Conservation (phyloP, 2,888 invertebrate genomes). For the Drosophila multiciliata region DNA sequence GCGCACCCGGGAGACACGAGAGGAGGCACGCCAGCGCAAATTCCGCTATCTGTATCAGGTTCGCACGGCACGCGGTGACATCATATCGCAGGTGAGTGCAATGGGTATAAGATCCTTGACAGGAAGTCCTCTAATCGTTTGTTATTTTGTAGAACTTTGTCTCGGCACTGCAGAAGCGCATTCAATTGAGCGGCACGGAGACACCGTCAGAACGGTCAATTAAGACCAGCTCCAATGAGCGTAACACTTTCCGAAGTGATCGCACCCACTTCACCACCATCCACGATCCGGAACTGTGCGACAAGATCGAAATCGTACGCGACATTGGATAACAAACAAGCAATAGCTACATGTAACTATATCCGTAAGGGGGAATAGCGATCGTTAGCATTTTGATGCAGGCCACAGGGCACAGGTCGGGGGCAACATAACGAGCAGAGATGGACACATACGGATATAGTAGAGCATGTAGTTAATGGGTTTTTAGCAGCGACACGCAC, state of each 20-base stretch:
- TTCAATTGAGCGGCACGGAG: constrained; percentile 87
- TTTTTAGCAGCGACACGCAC: constrained; percentile 13
- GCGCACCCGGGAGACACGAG: constrained; percentile 90
- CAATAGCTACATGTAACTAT: constrained; percentile 83
- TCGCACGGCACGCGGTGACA: constrained; percentile 94
- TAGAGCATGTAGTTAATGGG: constrained; percentile 49
- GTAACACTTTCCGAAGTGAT: constrained; percentile 91
- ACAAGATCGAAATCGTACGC: constrained; percentile 85
- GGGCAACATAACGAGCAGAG: constrained; percentile 30
- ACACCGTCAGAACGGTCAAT: constrained; percentile 86
- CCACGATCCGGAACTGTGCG: constrained; percentile 87
- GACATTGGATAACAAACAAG: constrained; percentile 85
- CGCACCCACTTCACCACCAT: constrained; percentile 90
- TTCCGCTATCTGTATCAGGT: constrained; percentile 95
- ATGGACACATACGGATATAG: constrained; percentile 27
- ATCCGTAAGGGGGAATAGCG: constrained; percentile 67
- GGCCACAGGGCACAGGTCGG: constrained; percentile 58
- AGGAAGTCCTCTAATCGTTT: neutral
- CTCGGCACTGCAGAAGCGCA: constrained; percentile 91
- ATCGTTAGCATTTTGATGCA: constrained; percentile 9
- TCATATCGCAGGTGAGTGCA: constrained; percentile 92
- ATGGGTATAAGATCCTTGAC: neutral
- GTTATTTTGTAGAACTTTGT: constrained; percentile 89
- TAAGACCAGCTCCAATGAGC: constrained; percentile 88
- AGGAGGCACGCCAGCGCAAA: constrained; percentile 92